phyloP scores from a whole-genome alignment of 1,140 invertebrate species.

The Proctacanthus coquilletti region DNA sequence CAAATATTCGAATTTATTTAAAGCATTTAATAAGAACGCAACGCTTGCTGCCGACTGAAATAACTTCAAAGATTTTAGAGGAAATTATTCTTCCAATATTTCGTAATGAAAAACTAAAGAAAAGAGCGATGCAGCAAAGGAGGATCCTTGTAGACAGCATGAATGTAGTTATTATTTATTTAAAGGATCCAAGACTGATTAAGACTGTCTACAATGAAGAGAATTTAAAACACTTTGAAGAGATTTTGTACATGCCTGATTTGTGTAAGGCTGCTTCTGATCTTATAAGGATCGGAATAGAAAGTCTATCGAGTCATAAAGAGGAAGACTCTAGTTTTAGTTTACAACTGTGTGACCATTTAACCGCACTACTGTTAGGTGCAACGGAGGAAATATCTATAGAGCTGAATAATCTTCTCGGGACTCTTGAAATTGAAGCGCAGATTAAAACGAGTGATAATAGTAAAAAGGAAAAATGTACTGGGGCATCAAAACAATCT shows the following conservation, averaged over 20 bases:
- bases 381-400: too few species aligned
- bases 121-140: not conserved
- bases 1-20: conserved; percentile 9
- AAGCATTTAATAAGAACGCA: conserved; percentile 25
- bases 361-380: too few species aligned
- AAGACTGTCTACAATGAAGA: conserved; percentile 28
- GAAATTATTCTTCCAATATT: conserved; percentile 24
- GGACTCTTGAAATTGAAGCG: conserved; percentile 22
- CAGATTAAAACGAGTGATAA: not conserved
- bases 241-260: conserved; percentile 16
- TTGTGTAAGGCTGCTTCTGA: conserved; percentile 21
- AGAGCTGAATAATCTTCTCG: too few species aligned
- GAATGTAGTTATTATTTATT: conserved; percentile 23
- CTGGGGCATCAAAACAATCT: too few species aligned
- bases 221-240: conserved; percentile 24
- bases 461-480: too few species aligned
- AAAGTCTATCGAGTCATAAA: conserved; percentile 21
- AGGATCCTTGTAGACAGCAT: conserved; percentile 20
- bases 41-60: conserved; percentile 16
- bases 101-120: conserved; percentile 13
- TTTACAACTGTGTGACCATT: conserved; percentile 18
- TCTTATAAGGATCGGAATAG: conserved; percentile 28
- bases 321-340: conserved; percentile 18
- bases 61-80: conserved; percentile 19
- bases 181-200: conserved; percentile 22